A percentile compares a stretch with the other conserved stretches of the same genome.
phyloP scores from a whole-genome alignment of 2,888 invertebrate genomes.

The Fragum sueziense region DNA sequence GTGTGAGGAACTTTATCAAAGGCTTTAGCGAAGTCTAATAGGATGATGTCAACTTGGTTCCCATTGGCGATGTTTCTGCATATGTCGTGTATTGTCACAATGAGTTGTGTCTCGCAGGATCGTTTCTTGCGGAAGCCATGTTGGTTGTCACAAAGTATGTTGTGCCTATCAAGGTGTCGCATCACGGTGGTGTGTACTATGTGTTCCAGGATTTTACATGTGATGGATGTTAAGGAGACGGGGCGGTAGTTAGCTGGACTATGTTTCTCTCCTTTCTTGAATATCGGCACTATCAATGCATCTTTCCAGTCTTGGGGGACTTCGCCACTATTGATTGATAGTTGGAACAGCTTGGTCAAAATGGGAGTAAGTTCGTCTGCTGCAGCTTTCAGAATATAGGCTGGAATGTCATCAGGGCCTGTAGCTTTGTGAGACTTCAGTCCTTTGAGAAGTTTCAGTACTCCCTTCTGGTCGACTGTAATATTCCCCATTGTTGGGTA shows the following conservation, averaged over 20 bases:
- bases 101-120: conserved; percentile 57
- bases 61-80: conserved; percentile 34
- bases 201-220: conserved; percentile 10
- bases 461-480: background rate
- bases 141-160: conserved; percentile 49
- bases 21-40: conserved; percentile 56
- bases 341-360: background rate
- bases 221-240: background rate
- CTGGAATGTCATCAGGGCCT: background rate
- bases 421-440: background rate
- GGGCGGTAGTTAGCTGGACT: conserved; percentile 8
- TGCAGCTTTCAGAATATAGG: background rate
- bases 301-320: background rate
- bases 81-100: conserved; percentile 45
- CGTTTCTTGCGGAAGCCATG: conserved; percentile 51
- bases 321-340: background rate
- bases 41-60: conserved; percentile 41
- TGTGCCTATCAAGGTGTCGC: conserved; percentile 47
- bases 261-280: no score
- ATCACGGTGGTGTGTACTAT: conserved; percentile 50
- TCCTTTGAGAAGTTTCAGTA: background rate
- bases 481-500: background rate
- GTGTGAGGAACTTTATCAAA: conserved; percentile 13
- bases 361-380: background rate
- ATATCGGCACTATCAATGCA: no score